Base-by-base conservation (phyloP, 2,113 vertebrate genomes). In the Sturnira hondurensis region DNA sequence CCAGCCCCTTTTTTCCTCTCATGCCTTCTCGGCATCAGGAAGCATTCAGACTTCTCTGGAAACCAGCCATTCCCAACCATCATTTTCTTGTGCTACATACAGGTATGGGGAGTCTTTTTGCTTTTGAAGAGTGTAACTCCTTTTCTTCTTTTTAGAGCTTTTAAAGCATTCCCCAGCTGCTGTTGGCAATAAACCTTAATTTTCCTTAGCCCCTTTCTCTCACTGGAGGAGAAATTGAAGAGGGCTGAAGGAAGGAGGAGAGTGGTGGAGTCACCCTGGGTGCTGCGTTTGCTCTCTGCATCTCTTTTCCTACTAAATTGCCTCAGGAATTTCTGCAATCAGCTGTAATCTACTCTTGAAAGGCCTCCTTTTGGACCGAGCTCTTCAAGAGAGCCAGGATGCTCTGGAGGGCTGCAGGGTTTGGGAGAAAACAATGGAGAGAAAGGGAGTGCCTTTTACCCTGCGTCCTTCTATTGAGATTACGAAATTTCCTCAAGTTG, bases 261-360 rank as follows among this genome's bases (percentile, higher is more conserved):
- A 71, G 47, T 20, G 16, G 81, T 41, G 43, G 43, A 38, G 85
- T 87, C 82, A 68, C 67, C 89, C 50, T 41, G 93, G 65, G 67
- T 91, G 86, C 68, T 86, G 36, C 76, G 77, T 96, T 93, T 93
- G 85, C 43, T 86, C 38, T 50, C 61, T n/a, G 20, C 19, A 10
- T 88, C 73, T 86, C 77, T 87, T 94, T 91, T 92, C 94, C 93
- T 77, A 67, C 96, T 54, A 78, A 86, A 86, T 41, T 68, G 94
- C 84, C 70, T 36, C 84, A 90, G 87, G 94, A 96, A 97, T 97
- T 96, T 85, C 81, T 78, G 70, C 47, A 87, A 81, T 84, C 92
- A 93, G 96, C 86, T 97, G 15, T 94, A 96, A 91, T 96, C 91
- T 47, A 76, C 61, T 93, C 67, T 94, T 94, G 91, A 96, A 95